Evolutionary conservation across 2,888 invertebrate species (phyloP).

Genomic region (Sphaerophoria taeniata): DNA sequence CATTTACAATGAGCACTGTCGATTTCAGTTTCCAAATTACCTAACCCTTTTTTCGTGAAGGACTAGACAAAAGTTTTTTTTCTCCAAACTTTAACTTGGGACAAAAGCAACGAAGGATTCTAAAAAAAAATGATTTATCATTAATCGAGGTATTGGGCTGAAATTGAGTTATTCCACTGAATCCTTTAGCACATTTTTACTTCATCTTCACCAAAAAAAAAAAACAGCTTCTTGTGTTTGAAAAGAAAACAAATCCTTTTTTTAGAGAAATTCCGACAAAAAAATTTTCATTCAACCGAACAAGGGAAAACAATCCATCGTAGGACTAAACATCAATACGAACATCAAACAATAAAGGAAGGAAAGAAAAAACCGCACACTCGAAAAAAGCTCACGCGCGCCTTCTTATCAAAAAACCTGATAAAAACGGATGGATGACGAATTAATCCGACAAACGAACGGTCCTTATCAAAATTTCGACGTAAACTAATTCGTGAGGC

Average conservation of each 20-base stretch:
- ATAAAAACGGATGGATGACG: constrained; percentile 63
- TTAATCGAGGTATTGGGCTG: no score
- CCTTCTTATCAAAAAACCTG: constrained; percentile 67
- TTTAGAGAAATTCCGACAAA: constrained; percentile 10
- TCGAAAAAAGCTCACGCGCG: constrained; percentile 60
- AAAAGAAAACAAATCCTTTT: background rate
- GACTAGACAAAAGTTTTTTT: no score
- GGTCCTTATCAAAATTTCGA: constrained; percentile 70
- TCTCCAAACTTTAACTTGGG: no score
- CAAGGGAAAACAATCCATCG: constrained; percentile 28
- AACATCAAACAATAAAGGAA: constrained; percentile 4
- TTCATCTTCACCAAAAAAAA: background rate
- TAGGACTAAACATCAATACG: constrained; percentile 4
- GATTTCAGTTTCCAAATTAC: no score
- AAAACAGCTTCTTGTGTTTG: no score
- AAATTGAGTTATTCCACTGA: background rate
- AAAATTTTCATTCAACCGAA: constrained; percentile 38
- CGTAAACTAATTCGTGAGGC: constrained; percentile 64
- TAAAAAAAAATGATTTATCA: no score
- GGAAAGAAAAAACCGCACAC: constrained; percentile 14
- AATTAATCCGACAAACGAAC: constrained; percentile 70
- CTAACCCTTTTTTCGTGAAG: no score
- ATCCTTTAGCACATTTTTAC: constrained; percentile 13
- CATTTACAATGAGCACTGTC: no score
- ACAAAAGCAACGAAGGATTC: no score